phyloP scores from a whole-genome alignment of 1,140 invertebrate genomes.

The Amphibalanus amphitrite region DNA sequence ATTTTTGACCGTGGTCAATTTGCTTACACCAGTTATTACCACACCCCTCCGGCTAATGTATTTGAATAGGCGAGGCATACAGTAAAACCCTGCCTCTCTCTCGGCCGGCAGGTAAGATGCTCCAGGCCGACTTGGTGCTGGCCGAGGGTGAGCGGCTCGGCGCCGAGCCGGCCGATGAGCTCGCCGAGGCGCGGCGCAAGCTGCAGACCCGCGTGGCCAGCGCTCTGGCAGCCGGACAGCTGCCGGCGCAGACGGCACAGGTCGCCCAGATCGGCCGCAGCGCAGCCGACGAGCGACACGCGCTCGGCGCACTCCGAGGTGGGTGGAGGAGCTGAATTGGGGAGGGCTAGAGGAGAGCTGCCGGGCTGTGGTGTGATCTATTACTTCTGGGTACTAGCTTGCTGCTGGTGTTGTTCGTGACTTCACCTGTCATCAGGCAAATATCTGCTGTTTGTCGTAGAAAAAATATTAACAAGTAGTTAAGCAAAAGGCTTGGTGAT shows the following conservation, averaged over 20 bases:
- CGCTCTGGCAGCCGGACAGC: background rate
- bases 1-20: too few species aligned
- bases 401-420: too few species aligned
- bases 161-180: background rate
- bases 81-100: background rate
- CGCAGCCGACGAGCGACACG: background rate
- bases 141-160: background rate
- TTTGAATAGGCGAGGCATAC: too few species aligned
- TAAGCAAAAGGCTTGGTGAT: too few species aligned
- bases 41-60: too few species aligned
- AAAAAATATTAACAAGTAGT: too few species aligned
- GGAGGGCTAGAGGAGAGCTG: too few species aligned
- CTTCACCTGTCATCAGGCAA: too few species aligned
- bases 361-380: too few species aligned
- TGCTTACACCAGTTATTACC: too few species aligned
- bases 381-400: too few species aligned
- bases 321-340: background rate
- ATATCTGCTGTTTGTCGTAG: too few species aligned
- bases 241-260: background rate
- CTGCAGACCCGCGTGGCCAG: constrained; percentile 4
- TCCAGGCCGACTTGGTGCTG: background rate
- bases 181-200: background rate
- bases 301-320: background rate
- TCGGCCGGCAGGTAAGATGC: background rate
- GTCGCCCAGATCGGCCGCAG: background rate